Percentiles rank a stretch among this genome's conserved stretches.
These are phyloP conservation scores for Xestia rhomboidea DNA, from an alignment of 2,888 invertebrate species.

Conservation along the genomic window DNA sequence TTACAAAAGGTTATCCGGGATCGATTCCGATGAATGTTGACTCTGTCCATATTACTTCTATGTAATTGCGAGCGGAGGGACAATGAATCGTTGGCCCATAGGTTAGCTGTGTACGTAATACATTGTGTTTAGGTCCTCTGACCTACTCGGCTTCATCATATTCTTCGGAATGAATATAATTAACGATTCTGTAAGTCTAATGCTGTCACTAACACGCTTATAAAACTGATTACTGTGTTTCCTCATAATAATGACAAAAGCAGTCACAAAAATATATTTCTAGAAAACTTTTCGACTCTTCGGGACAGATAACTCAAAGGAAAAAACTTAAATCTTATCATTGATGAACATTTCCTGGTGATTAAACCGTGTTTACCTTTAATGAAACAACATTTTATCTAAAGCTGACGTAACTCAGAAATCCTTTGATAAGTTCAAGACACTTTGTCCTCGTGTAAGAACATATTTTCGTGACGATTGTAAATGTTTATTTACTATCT, in stretches of 20 bases:
- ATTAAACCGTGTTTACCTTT: constrained; percentile 29
- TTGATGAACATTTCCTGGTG: constrained; percentile 4
- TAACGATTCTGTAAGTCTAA: not conserved
- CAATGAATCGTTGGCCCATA: not conserved
- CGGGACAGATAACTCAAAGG: not conserved
- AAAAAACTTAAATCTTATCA: constrained; percentile 6
- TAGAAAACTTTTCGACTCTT: not conserved
- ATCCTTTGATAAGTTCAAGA: constrained; percentile 47
- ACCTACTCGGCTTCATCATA: not conserved
- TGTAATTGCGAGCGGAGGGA: constrained; percentile 30
- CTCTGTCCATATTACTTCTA: constrained; percentile 31
- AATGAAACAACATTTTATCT: constrained; percentile 20
- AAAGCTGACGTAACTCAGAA: constrained; percentile 8
- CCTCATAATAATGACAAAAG: not conserved
- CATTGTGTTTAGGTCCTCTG: not conserved
- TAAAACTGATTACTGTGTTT: not conserved
- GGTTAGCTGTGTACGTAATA: not conserved
- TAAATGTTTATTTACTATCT: constrained; percentile 1
- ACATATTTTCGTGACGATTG: constrained; percentile 8
- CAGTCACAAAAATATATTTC: not conserved
- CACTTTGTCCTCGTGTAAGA: constrained; percentile 29
- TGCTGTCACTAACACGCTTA: not conserved
- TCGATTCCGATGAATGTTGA: constrained; percentile 32
- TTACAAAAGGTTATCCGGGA: constrained; percentile 49
- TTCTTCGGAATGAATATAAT: not conserved